Percentiles rank a stretch among this genome's conserved stretches.
Evolutionary conservation across 2,113 vertebrate species (phyloP).

Genomic region (Apaloderma vittatum): DNA sequence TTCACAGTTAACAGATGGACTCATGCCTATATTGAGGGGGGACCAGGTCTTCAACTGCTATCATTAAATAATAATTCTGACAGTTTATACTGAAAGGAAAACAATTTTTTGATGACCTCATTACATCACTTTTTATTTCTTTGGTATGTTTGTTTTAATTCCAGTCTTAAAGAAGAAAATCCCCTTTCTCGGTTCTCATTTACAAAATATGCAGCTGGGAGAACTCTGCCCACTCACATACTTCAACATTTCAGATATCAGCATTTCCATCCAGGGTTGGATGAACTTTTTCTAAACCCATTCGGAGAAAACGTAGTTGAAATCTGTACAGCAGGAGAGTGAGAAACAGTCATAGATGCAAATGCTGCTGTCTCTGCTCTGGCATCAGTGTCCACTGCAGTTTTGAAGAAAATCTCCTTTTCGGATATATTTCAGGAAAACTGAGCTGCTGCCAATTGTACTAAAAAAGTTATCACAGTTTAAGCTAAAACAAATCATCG

Average conservation of each 20-base stretch:
- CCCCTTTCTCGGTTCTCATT: conserved; percentile 13
- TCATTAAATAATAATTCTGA: conserved; percentile 71
- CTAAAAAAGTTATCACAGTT: not conserved
- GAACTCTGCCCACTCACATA: conserved; percentile 36
- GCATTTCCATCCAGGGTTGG: not conserved
- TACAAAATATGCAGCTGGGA: conserved; percentile 8
- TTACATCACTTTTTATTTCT: conserved; percentile 32
- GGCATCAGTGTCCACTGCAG: not conserved
- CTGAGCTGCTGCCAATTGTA: not conserved
- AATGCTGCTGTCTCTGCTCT: not conserved
- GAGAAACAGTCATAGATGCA: not conserved
- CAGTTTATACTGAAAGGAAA: conserved; percentile 34
- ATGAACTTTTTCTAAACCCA: conserved; percentile 7
- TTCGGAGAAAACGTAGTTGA: not conserved
- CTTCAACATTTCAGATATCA: conserved; percentile 26
- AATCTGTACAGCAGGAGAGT: conserved; percentile 5
- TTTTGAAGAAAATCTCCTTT: not conserved
- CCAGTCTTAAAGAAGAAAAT: not conserved
- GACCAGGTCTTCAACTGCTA: conserved; percentile 50
- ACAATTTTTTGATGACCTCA: not conserved
- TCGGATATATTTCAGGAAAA: not conserved
- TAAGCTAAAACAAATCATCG: not conserved
- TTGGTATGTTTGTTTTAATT: conserved; percentile 44
- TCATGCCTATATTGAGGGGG: conserved; percentile 7
- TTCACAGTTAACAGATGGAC: conserved; percentile 78